Evolutionary conservation across 2,113 vertebrate species (phyloP), one percentile per base, ranked within the genome.

Genomic region (Grantiella picta): DNA sequence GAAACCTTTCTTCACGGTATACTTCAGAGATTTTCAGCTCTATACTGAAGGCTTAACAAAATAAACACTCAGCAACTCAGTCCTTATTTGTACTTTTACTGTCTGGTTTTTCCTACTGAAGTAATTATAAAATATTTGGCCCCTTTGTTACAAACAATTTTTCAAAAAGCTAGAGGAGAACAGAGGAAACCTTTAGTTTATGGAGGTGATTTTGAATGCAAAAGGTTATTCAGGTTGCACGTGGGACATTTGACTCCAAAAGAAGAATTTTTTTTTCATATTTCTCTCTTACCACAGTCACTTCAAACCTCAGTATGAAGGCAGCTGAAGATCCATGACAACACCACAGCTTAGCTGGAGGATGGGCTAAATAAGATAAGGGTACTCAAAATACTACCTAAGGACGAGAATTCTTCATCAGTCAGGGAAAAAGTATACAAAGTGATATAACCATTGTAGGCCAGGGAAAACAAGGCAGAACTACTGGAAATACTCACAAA

Each of bases 191-290:
- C n/a, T 75, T 70, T 44, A 17, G 9, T 35, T 57, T 38, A 64
- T 36, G 24, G 27, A 71, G 38, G 79, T 49, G 5, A 61, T 66
- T 87, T 77, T 73, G 25, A 89, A 78, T 36, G 40, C 36, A 91
- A 89, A 92, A 86, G 28, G n/a, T 69, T 28, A 66, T 45, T 54
- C 45, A 66, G 63, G 78, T 0, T 45, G 23, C 47, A 72, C 19
- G 29, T 44, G 69, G 40, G 21, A 84, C 79, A 65, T n/a, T 15
- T 9, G 28, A 73, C 38, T 82, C 53, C 31, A 69, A 35, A 2
- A 89, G 12, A 52, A 76, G 16, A n/a, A 29, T 2, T 38, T 9
- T 10, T 28, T 11, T 40, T 47, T 12, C 2, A 0, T 57, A 35
- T 57, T 83, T 78, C 12, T 10, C 56, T 80, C 27, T 57, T 64